Conservation (phyloP, 2,797 vertebrate genomes). For the Varecia variegata region DNA sequence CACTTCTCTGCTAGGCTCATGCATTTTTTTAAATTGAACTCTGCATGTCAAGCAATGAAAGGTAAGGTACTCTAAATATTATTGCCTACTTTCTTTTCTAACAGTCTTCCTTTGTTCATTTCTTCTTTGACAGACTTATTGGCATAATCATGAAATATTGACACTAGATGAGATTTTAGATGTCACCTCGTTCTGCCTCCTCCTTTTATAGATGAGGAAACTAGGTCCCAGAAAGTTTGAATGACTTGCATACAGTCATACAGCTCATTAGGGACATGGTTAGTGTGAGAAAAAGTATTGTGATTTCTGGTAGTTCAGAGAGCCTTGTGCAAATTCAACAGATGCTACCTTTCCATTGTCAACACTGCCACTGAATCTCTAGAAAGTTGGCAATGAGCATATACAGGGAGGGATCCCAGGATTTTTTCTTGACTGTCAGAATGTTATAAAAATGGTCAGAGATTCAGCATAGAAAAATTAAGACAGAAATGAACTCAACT, state of each 20-base stretch:
- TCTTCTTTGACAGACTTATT: constrained; percentile 40
- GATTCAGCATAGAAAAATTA: constrained; percentile 31
- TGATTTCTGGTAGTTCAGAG: neutral
- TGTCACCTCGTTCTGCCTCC: neutral
- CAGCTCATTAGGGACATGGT: neutral
- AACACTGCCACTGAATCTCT: neutral
- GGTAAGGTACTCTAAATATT: constrained; percentile 2
- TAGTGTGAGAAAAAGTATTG: neutral
- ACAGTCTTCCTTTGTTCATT: constrained; percentile 28
- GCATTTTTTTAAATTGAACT: constrained; percentile 58
- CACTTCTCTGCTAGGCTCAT: constrained; percentile 40
- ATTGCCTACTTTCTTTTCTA: constrained; percentile 26
- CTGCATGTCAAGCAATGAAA: constrained; percentile 9
- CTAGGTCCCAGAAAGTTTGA: neutral
- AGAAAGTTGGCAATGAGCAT: neutral
- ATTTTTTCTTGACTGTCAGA: neutral
- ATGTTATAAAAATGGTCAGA: constrained; percentile 32
- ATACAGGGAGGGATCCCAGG: neutral
- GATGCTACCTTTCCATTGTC: neutral
- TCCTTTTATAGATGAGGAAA: constrained; percentile 23
- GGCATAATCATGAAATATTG: neutral
- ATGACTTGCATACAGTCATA: neutral
- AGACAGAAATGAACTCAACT: constrained; percentile 27
- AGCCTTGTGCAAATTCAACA: neutral
- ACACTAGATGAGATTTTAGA: neutral